These are phyloP conservation scores for Centropus bengalensis DNA, from an alignment of 2,113 vertebrate genomes.

Conservation along the genomic window DNA sequence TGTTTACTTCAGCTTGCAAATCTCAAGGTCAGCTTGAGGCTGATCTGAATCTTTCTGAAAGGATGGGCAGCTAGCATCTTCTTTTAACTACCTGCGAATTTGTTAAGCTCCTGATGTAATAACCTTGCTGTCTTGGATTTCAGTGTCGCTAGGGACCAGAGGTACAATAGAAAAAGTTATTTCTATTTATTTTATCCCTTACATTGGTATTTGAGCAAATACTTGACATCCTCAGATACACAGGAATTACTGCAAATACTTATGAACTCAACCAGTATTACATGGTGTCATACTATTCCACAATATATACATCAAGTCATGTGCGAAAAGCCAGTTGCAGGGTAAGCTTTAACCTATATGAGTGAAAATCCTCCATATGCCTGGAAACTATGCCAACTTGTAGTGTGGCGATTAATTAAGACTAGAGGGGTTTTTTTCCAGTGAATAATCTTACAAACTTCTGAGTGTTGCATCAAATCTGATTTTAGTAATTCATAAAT, in stretches of 20 bases:
- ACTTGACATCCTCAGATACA: neutral
- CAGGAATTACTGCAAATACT: neutral
- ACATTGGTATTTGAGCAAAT: neutral
- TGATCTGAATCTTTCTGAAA: neutral
- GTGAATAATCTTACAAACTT: slow-evolving; percentile 9
- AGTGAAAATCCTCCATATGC: neutral
- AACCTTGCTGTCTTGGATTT: neutral
- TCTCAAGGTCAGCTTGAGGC: slow-evolving; percentile 4
- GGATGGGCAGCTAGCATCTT: neutral
- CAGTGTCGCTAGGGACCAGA: neutral
- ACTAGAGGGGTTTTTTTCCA: neutral
- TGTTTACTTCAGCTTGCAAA: slow-evolving; percentile 14
- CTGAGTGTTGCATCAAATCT: neutral
- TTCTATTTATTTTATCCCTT: neutral
- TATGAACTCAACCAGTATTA: neutral
- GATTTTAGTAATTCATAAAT: slow-evolving; percentile 42
- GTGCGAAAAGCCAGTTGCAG: neutral
- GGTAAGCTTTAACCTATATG: neutral
- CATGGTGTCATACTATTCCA: neutral
- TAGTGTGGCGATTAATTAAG: neutral
- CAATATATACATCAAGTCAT: neutral
- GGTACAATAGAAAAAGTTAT: neutral
- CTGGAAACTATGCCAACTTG: neutral
- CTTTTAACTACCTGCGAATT: neutral
- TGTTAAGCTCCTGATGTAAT: neutral